Conservation (phyloP, 2,113 vertebrate genomes). For the Vanacampus margaritifer region DNA sequence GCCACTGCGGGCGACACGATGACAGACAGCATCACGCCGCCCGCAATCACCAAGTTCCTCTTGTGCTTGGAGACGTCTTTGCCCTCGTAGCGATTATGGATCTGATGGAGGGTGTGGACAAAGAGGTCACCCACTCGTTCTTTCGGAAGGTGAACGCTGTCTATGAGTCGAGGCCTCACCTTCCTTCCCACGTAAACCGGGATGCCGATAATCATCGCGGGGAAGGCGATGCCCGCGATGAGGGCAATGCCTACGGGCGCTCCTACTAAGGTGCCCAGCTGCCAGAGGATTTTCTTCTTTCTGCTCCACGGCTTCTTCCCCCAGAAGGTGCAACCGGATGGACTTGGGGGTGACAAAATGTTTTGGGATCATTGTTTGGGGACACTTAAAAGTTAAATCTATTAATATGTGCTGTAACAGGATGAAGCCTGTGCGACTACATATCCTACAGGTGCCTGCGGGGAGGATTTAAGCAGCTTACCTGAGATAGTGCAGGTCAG, state of each 20-base stretch:
- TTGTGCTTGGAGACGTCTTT: slow-evolving; percentile 98
- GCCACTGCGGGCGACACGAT: slow-evolving; percentile 97
- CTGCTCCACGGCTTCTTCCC: slow-evolving; percentile 99
- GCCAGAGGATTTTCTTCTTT: slow-evolving; percentile 99
- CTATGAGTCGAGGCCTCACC: slow-evolving; percentile 65
- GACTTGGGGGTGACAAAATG: slow-evolving; percentile 67
- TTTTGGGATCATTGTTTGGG: neutral
- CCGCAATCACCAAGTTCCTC: slow-evolving; percentile 94
- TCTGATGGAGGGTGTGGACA: slow-evolving; percentile 67
- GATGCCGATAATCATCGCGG: slow-evolving; percentile 98
- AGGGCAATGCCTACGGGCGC: slow-evolving; percentile 97
- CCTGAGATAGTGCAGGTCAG: slow-evolving; percentile 98
- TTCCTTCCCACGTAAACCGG: slow-evolving; percentile 97
- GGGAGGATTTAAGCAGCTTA: slow-evolving; percentile 34
- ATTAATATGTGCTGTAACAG: neutral
- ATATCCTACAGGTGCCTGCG: neutral
- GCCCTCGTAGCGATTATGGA: slow-evolving; percentile 96
- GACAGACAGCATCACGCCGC: slow-evolving; percentile 93
- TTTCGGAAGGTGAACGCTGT: neutral
- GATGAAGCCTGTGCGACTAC: neutral
- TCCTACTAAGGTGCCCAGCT: slow-evolving; percentile 94
- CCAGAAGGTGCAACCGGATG: slow-evolving; percentile 98
- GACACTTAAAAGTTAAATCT: neutral
- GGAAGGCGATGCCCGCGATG: slow-evolving; percentile 96
- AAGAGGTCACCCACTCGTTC: neutral